Base-by-base conservation (phyloP, 2,113 vertebrate genomes). In the Datnioides undecimradiatus region DNA sequence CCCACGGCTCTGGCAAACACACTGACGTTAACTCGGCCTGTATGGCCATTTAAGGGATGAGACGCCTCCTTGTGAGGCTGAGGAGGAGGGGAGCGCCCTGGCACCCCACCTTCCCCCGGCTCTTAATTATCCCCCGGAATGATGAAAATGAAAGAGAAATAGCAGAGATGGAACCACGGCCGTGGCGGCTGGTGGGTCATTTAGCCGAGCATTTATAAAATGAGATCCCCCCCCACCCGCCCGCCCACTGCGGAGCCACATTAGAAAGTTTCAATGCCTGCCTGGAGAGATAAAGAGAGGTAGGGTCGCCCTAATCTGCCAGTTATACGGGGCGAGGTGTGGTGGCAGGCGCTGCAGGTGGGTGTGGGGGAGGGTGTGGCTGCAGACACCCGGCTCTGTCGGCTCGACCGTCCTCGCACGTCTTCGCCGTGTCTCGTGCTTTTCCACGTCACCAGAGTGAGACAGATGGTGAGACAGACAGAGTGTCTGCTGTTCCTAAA, bases 71-170 rank as follows among this genome's bases (percentile, higher is more conserved):
- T 46, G 14, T 70, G 55, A 54, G 55, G 49, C 62, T 41, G 49
- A 75, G 23, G 23, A 70, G 41, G 31, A 29, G 51, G 49, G 46
- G 46, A 72, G 45, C 46, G 46, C 16, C 64, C 9, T 1, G 0
- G 14, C 82, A 38, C 21, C 49, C 58, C 25, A 27, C 48, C 40
- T 19, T 40, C 48, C 73, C 48, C 55, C 1, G 45, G 48, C 58
- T 81, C 64, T 70, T 88, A 87, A 89, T 90, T 90, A 86, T 89
- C 59, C 71, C 64, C 70, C 49, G 54, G 73, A 87, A 86, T 84
- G 62, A 87, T 65, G 62, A 82, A 82, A 88, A 86, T 69, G 73
- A 79, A 88, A 80, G 69, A 81, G 79, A 89, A 85, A 83, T 71
- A 40, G 73, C 72, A 77, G 83, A 89, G 78, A 87, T 43, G 75